These are phyloP conservation scores for Denticeps clupeoides DNA, from an alignment of 2,797 vertebrate species.

Conservation along the genomic window DNA sequence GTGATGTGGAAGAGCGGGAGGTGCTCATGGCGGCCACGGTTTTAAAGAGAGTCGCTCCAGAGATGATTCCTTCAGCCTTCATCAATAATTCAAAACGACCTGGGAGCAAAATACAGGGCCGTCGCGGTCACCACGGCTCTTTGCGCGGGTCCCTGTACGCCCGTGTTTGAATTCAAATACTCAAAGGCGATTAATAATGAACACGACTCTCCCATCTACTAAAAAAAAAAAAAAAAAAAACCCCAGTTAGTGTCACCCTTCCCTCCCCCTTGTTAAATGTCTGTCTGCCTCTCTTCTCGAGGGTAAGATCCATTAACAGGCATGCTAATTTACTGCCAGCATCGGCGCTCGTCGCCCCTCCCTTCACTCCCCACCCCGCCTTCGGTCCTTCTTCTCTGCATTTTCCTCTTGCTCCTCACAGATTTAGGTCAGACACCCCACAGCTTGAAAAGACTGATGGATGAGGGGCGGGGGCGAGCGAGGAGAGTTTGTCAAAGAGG, in stretches of 20 bases:
- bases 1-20: slow-evolving; percentile 45
- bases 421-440: slow-evolving; percentile 55
- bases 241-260: no score
- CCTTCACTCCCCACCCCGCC: slow-evolving; percentile 1
- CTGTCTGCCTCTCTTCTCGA: not conserved
- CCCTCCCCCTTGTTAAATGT: slow-evolving; percentile 5
- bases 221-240: no score
- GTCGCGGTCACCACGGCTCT: not conserved
- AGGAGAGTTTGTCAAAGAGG: slow-evolving; percentile 3
- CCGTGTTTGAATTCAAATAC: slow-evolving; percentile 6
- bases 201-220: not conserved
- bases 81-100: slow-evolving; percentile 26
- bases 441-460: slow-evolving; percentile 26
- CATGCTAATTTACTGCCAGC: slow-evolving; percentile 42
- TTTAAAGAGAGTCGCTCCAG: slow-evolving; percentile 14
- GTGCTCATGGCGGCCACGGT: slow-evolving; percentile 15
- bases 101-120: no score
- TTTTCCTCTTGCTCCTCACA: slow-evolving; percentile 33
- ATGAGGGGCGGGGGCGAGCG: slow-evolving; percentile 5
- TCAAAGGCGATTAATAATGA: slow-evolving; percentile 12
- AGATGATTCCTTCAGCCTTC: slow-evolving; percentile 24
- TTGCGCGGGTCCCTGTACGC: no score
- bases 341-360: slow-evolving; percentile 32
- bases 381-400: slow-evolving; percentile 8
- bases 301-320: slow-evolving; percentile 33